These are phyloP conservation scores for Danio kyathit DNA, from an alignment of 2,797 vertebrate genomes.

Conservation along the genomic window DNA sequence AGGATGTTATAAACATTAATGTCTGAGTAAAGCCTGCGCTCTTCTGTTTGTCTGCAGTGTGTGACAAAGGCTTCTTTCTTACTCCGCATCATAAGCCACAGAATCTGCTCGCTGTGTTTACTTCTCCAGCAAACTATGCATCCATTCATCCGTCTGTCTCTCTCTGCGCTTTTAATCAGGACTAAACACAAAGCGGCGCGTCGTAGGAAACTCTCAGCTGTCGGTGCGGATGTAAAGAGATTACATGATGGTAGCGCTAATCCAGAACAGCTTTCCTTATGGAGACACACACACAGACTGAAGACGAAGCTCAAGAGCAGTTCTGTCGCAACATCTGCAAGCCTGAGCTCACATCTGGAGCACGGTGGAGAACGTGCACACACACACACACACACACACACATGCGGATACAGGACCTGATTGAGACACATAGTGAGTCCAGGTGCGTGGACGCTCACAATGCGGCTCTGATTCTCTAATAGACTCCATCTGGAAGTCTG, in stretches of 20 bases:
- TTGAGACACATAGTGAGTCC: constrained; percentile 27
- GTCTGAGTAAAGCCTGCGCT: too few species aligned
- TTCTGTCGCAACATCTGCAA: constrained; percentile 34
- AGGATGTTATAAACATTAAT: too few species aligned
- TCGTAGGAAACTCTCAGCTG: constrained; percentile 10
- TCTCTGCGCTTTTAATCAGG: not conserved
- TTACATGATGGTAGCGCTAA: not conserved
- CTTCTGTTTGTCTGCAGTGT: not conserved
- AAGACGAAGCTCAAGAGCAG: too few species aligned
- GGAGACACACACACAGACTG: not conserved
- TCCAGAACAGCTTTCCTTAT: constrained; percentile 33
- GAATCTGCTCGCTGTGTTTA: constrained; percentile 6
- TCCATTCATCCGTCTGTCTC: constrained; percentile 24
- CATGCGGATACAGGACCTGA: too few species aligned
- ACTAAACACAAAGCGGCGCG: not conserved
- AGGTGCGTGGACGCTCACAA: constrained; percentile 30
- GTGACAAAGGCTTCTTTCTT: constrained; percentile 23
- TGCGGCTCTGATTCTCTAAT: constrained; percentile 47
- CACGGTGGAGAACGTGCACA: not conserved
- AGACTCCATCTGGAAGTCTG: constrained; percentile 32
- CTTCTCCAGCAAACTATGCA: constrained; percentile 3
- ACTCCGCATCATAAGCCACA: constrained; percentile 4
- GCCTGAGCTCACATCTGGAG: constrained; percentile 39
- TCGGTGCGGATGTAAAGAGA: constrained; percentile 36
- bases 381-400: too few species aligned